These are phyloP conservation scores for Scaptodrosophila latifasciaeformis DNA, from an alignment of 2,888 invertebrate genomes.

Conservation along the genomic window DNA sequence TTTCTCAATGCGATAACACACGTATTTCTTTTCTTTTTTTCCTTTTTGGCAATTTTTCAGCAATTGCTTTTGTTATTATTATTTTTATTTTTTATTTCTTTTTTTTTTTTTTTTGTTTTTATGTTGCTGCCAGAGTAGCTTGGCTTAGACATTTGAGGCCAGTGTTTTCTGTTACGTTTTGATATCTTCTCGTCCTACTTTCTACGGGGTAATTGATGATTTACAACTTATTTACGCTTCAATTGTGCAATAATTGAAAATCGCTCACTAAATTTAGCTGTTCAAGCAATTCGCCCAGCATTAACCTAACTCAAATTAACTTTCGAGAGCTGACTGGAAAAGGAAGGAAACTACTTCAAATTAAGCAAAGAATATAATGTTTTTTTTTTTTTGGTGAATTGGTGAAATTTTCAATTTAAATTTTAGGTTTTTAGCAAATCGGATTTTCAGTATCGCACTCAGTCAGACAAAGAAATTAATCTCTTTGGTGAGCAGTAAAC, in stretches of 20 bases:
- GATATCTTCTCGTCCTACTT: constrained; percentile 43
- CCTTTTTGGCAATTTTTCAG: constrained; percentile 53
- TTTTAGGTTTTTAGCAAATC: no score
- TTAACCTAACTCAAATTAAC: background rate
- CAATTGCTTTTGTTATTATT: constrained; percentile 52
- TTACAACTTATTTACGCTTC: constrained; percentile 71
- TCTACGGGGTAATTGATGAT: constrained; percentile 70
- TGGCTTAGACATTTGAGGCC: no score
- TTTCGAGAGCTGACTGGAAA: background rate
- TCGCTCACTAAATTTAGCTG: constrained; percentile 39
- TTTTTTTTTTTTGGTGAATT: no score
- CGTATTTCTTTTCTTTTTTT: no score
- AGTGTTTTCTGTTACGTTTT: constrained; percentile 7
- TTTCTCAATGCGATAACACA: constrained; percentile 51
- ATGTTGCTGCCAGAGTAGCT: constrained; percentile 10
- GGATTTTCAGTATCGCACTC: no score
- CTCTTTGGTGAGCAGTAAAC: constrained; percentile 2
- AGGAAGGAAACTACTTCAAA: no score
- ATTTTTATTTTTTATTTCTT: constrained; percentile 16
- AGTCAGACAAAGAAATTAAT: constrained; percentile 4
- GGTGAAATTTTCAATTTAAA: no score
- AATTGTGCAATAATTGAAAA: constrained; percentile 70
- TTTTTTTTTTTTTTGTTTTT: constrained; percentile 15
- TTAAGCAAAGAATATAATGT: no score
- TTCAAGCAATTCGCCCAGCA: background rate